Percentiles rank a stretch among this genome's conserved stretches.
Evolutionary conservation across 2,888 invertebrate genomes (phyloP).

Genomic region (Ganaspis brasiliensis): DNA sequence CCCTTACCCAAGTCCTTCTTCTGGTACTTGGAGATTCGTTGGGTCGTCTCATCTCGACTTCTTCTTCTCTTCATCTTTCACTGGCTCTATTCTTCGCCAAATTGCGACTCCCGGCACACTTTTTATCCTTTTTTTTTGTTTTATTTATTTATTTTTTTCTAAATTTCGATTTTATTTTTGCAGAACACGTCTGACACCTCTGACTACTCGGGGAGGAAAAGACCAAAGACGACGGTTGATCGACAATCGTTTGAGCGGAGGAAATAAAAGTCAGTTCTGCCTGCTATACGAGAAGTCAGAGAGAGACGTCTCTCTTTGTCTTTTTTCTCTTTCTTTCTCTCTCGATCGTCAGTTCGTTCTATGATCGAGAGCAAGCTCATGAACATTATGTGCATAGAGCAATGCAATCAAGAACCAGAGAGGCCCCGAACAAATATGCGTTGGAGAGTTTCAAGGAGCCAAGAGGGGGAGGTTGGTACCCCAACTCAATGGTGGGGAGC

Average conservation of each 20-base stretch:
- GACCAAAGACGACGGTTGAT: constrained; percentile 28
- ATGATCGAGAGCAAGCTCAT: constrained; percentile 73
- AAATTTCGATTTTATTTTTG: neutral
- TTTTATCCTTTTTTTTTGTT: too few species aligned
- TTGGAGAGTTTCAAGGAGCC: constrained; percentile 57
- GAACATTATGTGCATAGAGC: constrained; percentile 74
- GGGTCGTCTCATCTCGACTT: constrained; percentile 58
- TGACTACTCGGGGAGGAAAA: constrained; percentile 27
- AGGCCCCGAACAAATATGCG: constrained; percentile 52
- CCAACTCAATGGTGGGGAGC: constrained; percentile 64
- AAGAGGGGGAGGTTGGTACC: constrained; percentile 65
- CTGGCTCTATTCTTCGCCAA: neutral
- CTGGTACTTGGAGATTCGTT: constrained; percentile 61
- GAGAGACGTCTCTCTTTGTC: constrained; percentile 36
- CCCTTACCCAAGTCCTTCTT: constrained; percentile 68
- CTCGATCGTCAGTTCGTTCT: constrained; percentile 63
- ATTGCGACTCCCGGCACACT: constrained; percentile 17
- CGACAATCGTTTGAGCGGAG: constrained; percentile 46
- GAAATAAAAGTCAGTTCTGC: constrained; percentile 49
- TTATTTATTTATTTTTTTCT: too few species aligned
- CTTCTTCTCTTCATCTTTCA: constrained; percentile 67
- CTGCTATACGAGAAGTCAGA: constrained; percentile 26
- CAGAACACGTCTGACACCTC: neutral
- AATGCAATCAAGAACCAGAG: constrained; percentile 51
- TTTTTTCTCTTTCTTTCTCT: constrained; percentile 24